These are phyloP conservation scores for Capitulum mitella DNA, from an alignment of 2,888 invertebrate species.

Conservation along the genomic window DNA sequence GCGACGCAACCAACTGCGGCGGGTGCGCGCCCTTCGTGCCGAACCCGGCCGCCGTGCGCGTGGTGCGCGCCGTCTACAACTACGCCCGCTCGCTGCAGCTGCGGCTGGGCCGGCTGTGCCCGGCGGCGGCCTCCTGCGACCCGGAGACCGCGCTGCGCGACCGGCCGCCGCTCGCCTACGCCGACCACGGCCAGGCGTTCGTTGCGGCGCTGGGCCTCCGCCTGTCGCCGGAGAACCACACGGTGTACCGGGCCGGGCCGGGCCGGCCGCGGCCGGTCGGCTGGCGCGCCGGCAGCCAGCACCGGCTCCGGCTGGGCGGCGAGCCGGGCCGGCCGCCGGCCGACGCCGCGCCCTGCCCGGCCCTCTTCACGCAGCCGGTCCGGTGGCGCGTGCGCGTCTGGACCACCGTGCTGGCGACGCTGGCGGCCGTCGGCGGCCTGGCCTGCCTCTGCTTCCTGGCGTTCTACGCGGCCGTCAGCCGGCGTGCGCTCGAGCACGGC, in stretches of 20 bases:
- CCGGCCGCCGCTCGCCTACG: neutral
- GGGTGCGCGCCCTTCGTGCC: neutral
- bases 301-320: neutral
- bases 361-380: neutral
- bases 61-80: conserved; percentile 5
- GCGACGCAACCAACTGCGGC: no score
- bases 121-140: neutral
- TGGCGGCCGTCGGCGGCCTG: neutral
- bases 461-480: conserved; percentile 18
- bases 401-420: conserved; percentile 12
- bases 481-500: neutral
- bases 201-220: neutral
- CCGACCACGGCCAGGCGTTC: neutral
- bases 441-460: neutral
- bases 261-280: neutral
- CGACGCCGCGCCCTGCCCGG: neutral
- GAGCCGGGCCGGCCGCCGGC: neutral
- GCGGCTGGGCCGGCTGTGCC: neutral
- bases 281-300: neutral
- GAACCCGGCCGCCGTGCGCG: neutral
- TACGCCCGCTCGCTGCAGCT: neutral
- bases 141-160: neutral
- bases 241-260: neutral
- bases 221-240: neutral
- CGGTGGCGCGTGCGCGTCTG: neutral